Evolutionary conservation across 2,797 vertebrate species (phyloP), one percentile per base, ranked within the genome.

Genomic region (Hypotaenidia philippensis): DNA sequence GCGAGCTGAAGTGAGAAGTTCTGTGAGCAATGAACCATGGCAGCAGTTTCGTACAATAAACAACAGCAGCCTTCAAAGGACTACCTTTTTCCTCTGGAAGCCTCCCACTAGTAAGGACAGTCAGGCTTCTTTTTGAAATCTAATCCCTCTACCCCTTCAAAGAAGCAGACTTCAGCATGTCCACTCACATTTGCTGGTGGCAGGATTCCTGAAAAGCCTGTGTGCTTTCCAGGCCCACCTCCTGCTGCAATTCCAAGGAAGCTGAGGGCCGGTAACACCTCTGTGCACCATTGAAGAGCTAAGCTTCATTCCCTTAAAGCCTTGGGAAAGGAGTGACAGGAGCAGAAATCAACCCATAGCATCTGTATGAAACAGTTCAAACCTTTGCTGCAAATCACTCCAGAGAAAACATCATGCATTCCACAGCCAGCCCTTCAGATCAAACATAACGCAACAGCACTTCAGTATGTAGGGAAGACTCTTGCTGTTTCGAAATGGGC

Each of bases 21-120:
- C 47, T 70, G 27, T 68, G 47, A 52, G 71, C 75, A 84, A 68
- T 57, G 86, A 89, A 66, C 83, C 49, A 26, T 8, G 53, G 45
- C 71, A 78, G 56, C 45, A 80, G 45, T 60, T 87, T 83, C 5
- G 1, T 64, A 77, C 34, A 89, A 66, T 64, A 94, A 97, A 84
- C 68, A 93, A 83, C n/a, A 64, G 13, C 7, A 93, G 10, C 44
- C 80, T 90, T 95, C 86, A 90, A 95, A 93, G 77, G 20, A 69
- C 61, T 95, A 76, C 40, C 13, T 84, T 81, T 76, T 93, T 82
- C 64, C 52, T 63, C 66, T 94, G 74, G 29, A 92, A 90, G 65
- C 34, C 64, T 83, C 75, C 72, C 50, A 75, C 55, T 63, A 74
- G 9, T 26, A 64, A 78, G 63, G 80, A 93, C 44, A 93, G 84